Conservation (phyloP, 2,113 vertebrate genomes). For the Istiophorus platypterus region DNA sequence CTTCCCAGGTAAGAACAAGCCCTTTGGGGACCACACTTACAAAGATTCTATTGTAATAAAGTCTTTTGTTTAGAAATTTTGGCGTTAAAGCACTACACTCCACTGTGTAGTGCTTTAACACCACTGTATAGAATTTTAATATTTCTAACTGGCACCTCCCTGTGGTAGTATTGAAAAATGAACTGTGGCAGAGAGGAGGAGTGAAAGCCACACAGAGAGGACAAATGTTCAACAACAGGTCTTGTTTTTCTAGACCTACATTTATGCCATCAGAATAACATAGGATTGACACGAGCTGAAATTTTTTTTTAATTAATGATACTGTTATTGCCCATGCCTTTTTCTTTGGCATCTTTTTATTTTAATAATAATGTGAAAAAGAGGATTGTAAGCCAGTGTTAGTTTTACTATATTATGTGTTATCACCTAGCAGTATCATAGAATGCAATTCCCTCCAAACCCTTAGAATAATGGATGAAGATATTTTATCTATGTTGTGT, state of each 20-base stretch:
- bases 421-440: too few relatives aligned
- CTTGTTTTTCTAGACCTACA: background rate
- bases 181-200: background rate
- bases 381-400: background rate
- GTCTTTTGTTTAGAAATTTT: background rate
- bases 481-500: background rate
- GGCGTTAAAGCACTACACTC: background rate
- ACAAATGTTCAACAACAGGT: background rate
- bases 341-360: background rate
- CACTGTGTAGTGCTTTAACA: too few relatives aligned
- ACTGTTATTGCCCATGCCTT: background rate
- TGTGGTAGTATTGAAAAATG: conserved; percentile 5
- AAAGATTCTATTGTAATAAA: background rate
- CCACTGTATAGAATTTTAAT: background rate
- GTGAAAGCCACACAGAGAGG: background rate
- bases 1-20: conserved; percentile 89
- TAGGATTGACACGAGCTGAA: background rate
- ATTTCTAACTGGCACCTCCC: background rate
- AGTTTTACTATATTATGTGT: background rate
- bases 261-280: background rate
- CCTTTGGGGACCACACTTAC: background rate
- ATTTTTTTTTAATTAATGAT: background rate
- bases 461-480: background rate
- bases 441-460: background rate
- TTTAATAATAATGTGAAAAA: background rate